phyloP scores from a whole-genome alignment of 1,140 invertebrate species.

The Anastatus disparis region DNA sequence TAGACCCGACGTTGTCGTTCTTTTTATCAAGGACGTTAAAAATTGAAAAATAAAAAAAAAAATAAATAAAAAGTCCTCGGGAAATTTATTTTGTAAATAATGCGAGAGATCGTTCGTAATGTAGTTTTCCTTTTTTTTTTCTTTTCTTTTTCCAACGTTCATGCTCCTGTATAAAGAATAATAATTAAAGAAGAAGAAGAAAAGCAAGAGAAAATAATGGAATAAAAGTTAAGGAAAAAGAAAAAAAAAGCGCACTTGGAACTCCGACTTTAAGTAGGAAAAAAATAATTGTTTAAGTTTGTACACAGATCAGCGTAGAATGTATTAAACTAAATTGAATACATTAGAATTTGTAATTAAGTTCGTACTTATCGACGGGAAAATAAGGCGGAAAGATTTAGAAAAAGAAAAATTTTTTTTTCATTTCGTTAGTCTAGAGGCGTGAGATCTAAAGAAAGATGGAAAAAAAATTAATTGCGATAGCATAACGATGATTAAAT shows the following conservation, averaged over 20 bases:
- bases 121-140: no score
- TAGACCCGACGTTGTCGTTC: no score
- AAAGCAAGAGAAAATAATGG: neutral
- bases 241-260: no score
- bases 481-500: neutral
- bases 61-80: no score
- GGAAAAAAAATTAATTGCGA: neutral
- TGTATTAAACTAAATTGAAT: neutral
- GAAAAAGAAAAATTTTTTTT: no score
- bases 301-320: slow-evolving; percentile 25
- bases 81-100: no score
- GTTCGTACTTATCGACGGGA: slow-evolving; percentile 15
- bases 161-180: slow-evolving; percentile 14
- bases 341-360: slow-evolving; percentile 2
- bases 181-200: neutral
- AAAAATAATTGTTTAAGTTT: slow-evolving; percentile 16
- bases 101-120: no score
- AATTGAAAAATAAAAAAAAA: no score
- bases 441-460: neutral
- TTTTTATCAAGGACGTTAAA: no score
- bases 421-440: no score
- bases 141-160: neutral
- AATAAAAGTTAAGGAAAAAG: no score
- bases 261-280: slow-evolving; percentile 1
- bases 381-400: no score